A percentile compares a stretch with the other conserved stretches of the same genome.
Evolutionary conservation across 2,888 invertebrate genomes (phyloP).

Genomic region (Plagiodera versicolora): DNA sequence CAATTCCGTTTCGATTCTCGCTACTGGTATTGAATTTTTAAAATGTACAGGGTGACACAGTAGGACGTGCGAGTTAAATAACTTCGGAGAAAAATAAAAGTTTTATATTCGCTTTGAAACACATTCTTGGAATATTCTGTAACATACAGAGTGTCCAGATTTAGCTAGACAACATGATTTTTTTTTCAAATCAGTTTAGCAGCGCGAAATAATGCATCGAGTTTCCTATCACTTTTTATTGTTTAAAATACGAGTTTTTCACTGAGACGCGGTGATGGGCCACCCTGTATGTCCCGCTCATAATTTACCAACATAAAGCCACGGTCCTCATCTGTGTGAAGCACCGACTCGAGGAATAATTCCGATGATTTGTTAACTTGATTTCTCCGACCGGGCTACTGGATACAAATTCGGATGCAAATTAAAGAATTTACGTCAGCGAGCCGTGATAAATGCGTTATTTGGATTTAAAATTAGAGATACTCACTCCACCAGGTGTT

Average conservation of each 20-base stretch:
- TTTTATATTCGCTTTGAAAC: no score
- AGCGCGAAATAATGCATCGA: no score
- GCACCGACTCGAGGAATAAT: slow-evolving; percentile 39
- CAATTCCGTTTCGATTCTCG: slow-evolving; percentile 43
- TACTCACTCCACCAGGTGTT: slow-evolving; percentile 28
- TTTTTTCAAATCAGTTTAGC: no score
- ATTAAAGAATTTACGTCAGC: slow-evolving; percentile 47
- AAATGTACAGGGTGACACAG: no score
- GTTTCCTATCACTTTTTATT: no score
- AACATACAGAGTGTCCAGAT: no score
- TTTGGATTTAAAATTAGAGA: slow-evolving; percentile 46
- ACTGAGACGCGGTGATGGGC: no score
- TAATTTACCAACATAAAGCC: slow-evolving; percentile 41
- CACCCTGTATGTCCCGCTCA: slow-evolving; percentile 32
- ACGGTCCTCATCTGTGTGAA: slow-evolving; percentile 28
- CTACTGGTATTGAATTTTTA: slow-evolving; percentile 47
- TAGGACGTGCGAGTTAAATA: no score
- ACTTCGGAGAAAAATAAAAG: no score
- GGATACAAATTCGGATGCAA: slow-evolving; percentile 49
- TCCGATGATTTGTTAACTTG: slow-evolving; percentile 49
- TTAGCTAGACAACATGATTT: no score
- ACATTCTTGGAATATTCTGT: no score
- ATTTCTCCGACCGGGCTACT: slow-evolving; percentile 44
- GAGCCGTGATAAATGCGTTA: slow-evolving; percentile 45
- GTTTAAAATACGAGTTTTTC: no score